Percentiles rank a stretch among this genome's conserved stretches.
Evolutionary conservation across 2,888 invertebrate genomes (phyloP).

Genomic region (Rhyacophila evoluta): DNA sequence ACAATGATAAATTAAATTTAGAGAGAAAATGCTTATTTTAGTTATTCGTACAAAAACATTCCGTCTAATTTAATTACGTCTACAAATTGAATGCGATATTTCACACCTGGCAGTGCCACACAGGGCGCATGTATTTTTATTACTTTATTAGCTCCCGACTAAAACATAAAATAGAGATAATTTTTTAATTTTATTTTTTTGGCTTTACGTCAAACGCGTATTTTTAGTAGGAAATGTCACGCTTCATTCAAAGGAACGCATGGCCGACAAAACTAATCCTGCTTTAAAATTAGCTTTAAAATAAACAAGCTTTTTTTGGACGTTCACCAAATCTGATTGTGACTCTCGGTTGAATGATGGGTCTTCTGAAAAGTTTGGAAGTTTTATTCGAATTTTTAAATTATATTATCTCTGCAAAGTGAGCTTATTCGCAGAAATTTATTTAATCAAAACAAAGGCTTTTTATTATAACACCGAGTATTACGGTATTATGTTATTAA

Average conservation of each 20-base stretch:
- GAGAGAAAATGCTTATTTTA: background rate
- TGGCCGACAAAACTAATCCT: constrained; percentile 34
- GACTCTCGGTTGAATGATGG: background rate
- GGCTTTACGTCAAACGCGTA: constrained; percentile 25
- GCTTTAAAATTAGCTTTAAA: constrained; percentile 18
- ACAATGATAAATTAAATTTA: background rate
- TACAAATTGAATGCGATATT: constrained; percentile 24
- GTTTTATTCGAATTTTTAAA: background rate
- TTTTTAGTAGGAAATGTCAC: constrained; percentile 34
- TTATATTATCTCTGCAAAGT: too few relatives aligned
- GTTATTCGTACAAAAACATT: background rate
- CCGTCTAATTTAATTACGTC: background rate
- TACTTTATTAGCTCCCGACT: background rate
- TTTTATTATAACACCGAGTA: too few relatives aligned
- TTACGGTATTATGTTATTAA: too few relatives aligned
- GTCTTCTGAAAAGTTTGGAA: background rate
- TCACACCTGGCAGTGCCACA: constrained; percentile 14
- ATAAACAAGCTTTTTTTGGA: constrained; percentile 18
- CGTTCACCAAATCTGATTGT: background rate
- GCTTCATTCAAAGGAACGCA: constrained; percentile 25
- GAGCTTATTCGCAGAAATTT: too few relatives aligned
- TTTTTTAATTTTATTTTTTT: background rate
- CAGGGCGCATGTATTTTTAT: background rate
- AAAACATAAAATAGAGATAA: background rate
- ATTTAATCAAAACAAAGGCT: too few relatives aligned